phyloP scores from a whole-genome alignment of 2,888 invertebrate genomes.

The Cryptocephalus primarius region DNA sequence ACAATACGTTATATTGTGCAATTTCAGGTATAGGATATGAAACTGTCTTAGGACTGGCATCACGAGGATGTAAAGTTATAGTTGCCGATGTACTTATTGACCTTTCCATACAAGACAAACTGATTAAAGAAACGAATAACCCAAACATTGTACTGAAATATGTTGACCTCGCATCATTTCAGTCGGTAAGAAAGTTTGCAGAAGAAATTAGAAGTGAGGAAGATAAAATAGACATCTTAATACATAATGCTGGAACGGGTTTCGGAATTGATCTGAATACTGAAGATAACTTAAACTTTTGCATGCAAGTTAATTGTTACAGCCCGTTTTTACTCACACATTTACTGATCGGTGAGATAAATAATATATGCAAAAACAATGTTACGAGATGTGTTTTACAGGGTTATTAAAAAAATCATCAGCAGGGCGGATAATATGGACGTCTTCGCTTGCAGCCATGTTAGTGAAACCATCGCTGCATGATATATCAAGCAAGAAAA shows the following conservation, averaged over 20 bases:
- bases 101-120: constrained; percentile 18
- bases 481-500: constrained; percentile 1
- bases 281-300: constrained; percentile 46
- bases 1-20: neutral
- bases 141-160: constrained; percentile 32
- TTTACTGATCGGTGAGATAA: constrained; percentile 41
- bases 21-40: constrained; percentile 36
- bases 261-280: constrained; percentile 39
- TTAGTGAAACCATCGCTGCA: neutral
- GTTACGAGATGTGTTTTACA: constrained; percentile 1
- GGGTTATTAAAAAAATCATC: constrained; percentile 12
- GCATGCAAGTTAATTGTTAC: constrained; percentile 58
- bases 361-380: neutral
- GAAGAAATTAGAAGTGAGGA: constrained; percentile 43
- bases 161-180: constrained; percentile 44
- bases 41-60: constrained; percentile 35
- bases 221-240: constrained; percentile 46
- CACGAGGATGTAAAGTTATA: constrained; percentile 42
- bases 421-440: constrained; percentile 12
- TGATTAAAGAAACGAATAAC: constrained; percentile 26
- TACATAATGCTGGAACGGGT: constrained; percentile 56
- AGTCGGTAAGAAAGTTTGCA: constrained; percentile 49
- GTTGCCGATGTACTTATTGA: constrained; percentile 35
- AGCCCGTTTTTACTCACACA: constrained; percentile 60
- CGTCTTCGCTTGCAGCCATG: constrained; percentile 8